phyloP scores from a whole-genome alignment of 2,113 vertebrate genomes.

The Pseudopipra pipra region DNA sequence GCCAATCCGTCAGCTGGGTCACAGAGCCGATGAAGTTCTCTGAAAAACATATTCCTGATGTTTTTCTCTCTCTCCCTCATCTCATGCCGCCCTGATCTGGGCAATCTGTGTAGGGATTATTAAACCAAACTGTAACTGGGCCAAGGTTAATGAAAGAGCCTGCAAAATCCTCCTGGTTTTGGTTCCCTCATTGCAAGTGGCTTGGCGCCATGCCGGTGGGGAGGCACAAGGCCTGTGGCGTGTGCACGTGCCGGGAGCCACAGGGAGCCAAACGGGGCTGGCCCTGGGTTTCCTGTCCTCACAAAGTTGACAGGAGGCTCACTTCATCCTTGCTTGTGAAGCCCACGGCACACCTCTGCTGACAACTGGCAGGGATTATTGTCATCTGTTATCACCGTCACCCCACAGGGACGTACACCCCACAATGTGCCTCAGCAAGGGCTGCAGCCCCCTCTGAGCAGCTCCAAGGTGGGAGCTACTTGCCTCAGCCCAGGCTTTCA shows the following conservation, averaged over 20 bases:
- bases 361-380: neutral
- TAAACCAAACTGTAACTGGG: constrained; percentile 33
- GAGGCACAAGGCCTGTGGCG: rapidly evolving
- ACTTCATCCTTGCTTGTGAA: neutral
- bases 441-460: rapidly evolving
- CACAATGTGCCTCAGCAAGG: neutral
- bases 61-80: neutral
- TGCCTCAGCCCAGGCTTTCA: neutral
- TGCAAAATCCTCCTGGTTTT: neutral
- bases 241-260: rapidly evolving
- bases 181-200: neutral
- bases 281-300: neutral
- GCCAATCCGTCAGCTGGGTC: neutral
- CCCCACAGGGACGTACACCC: rapidly evolving
- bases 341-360: neutral
- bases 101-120: constrained; percentile 34
- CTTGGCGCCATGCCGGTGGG: neutral
- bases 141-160: constrained; percentile 59
- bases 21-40: neutral
- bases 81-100: neutral
- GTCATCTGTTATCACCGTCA: neutral
- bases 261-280: neutral
- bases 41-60: neutral
- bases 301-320: neutral
- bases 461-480: neutral